Conservation (phyloP, 2,888 invertebrate genomes). For the Acleris cristana region DNA sequence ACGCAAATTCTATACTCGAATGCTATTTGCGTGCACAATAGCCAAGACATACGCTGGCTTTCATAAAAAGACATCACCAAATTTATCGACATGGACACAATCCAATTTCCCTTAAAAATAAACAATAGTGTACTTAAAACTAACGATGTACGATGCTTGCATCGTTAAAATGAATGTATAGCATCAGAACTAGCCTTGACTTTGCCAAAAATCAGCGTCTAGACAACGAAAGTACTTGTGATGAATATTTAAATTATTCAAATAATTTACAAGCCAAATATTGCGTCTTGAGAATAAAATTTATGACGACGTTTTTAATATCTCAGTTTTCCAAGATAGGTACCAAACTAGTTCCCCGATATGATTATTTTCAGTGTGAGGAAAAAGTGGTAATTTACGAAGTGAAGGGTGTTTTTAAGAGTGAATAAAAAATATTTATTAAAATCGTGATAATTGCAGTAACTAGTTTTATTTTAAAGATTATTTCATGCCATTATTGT, state of each 20-base stretch:
- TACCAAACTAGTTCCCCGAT: background rate
- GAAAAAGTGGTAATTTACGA: too few relatives aligned
- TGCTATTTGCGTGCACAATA: too few relatives aligned
- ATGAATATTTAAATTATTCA: conserved; percentile 61
- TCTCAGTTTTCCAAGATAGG: background rate
- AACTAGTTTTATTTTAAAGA: too few relatives aligned
- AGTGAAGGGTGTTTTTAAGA: too few relatives aligned
- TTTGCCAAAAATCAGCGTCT: conserved; percentile 73
- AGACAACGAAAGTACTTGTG: conserved; percentile 62
- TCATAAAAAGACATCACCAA: background rate
- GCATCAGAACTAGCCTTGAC: conserved; percentile 55
- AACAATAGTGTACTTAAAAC: conserved; percentile 19
- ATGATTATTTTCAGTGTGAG: too few relatives aligned
- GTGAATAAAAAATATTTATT: too few relatives aligned
- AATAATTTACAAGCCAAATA: conserved; percentile 35
- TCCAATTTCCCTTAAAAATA: conserved; percentile 32
- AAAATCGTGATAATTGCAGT: too few relatives aligned
- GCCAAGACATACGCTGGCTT: background rate
- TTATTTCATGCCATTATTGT: too few relatives aligned
- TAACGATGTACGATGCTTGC: conserved; percentile 27
- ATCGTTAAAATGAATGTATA: conserved; percentile 33
- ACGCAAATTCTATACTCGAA: too few relatives aligned
- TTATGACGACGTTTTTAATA: conserved; percentile 17
- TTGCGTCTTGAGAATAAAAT: conserved; percentile 1
- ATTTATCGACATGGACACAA: conserved; percentile 29